Base-by-base conservation (phyloP, 2,888 invertebrate species). In the Loripinus fragilis region DNA sequence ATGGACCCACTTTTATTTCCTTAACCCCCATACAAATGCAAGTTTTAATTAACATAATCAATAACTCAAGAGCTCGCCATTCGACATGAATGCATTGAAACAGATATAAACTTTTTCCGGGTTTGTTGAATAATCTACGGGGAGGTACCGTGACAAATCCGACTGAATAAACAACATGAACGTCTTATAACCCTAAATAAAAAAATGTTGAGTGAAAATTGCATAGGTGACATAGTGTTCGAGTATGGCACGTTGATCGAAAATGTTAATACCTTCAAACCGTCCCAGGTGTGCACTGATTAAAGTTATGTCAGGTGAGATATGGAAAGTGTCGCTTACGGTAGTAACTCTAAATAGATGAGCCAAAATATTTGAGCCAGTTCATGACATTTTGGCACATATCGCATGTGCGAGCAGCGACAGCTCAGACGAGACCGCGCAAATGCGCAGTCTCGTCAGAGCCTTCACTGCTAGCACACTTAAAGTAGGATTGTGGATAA, bases 191-290 rank as follows among this genome's bases (percentile, higher is more conserved):
- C 67, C 50, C 20, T 33, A 38, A n/a, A 23, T 45, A 55, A 74
- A 65, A 70, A 74, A 76, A 73, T 74, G 73, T 70, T 66, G 30
- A 64, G 67, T 70, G n/a, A 76, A 80, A 76, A 60, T 70, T 73
- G 73, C 67, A 55, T 73, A 42, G 73, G 64, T 74, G 66, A 70
- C 33, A 66, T 35, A 65, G 70, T 55, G 70, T n/a, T 64, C 64
- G 48, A 50, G 25, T 60, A 33, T 79, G 72, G 69, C 79, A 75
- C 50, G 23, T 69, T 67, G 35, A 72, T 71, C 41, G 72, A 79
- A 68, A 75, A 70, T 77, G 78, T 77, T 82, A 72, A 77, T 82
- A 74, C 82, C 75, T 70, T 52, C 25, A 65, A 65, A 65, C 23
- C 23, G 35, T 65, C 65, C 65, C 65, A 65, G 65, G 65, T 65